Evolutionary conservation across 2,888 invertebrate genomes (phyloP).

Genomic region (Melanostoma scalare): DNA sequence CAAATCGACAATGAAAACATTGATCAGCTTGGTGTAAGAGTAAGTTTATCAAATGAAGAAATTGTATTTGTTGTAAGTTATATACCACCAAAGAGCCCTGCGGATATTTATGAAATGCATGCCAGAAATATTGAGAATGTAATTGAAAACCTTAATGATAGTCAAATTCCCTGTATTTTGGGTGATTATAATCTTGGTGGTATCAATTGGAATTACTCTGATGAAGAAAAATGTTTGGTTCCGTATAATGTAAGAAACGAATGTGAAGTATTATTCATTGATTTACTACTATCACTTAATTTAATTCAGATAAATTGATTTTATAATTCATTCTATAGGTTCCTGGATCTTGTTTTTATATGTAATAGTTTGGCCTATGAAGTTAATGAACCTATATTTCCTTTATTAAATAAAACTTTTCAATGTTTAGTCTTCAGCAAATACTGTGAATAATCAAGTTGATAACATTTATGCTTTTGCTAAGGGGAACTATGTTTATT

Average conservation of each 20-base stretch:
- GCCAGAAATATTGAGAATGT: not conserved
- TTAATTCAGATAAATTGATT: too few species aligned
- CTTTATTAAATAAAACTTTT: too few species aligned
- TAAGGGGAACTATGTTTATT: not conserved
- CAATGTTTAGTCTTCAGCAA: not conserved
- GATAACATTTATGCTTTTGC: not conserved
- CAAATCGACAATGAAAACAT: conserved; percentile 1
- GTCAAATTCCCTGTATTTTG: not conserved
- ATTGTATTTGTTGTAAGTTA: conserved; percentile 2
- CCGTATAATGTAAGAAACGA: too few species aligned
- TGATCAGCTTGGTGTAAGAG: conserved; percentile 7
- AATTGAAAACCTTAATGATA: not conserved
- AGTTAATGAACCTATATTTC: too few species aligned
- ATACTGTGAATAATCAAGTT: not conserved
- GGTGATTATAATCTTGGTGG: too few species aligned
- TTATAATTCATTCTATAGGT: too few species aligned
- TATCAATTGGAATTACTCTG: too few species aligned
- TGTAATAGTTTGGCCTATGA: too few species aligned
- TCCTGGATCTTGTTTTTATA: too few species aligned
- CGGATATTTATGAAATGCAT: not conserved
- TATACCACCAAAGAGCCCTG: conserved; percentile 1
- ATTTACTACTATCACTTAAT: too few species aligned
- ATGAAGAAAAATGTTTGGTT: too few species aligned
- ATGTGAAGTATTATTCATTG: too few species aligned
- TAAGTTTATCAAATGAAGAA: not conserved